A percentile compares a stretch with the other conserved stretches of the same genome.
Evolutionary conservation across 2,113 vertebrate species (phyloP).

Genomic region (Acrocephalus kingi): DNA sequence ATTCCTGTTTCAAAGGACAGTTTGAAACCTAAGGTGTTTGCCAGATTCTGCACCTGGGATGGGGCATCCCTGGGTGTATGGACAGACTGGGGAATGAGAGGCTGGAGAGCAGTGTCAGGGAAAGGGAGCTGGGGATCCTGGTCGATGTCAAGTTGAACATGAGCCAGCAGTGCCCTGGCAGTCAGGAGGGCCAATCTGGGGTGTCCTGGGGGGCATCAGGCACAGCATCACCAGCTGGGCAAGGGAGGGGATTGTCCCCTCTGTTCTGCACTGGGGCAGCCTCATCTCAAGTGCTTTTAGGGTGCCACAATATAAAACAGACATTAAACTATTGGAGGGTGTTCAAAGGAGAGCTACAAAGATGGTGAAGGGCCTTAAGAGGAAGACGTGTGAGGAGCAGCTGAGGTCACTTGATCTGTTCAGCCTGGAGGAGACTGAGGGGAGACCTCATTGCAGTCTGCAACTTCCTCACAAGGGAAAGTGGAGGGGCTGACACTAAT

Average conservation of each 20-base stretch:
- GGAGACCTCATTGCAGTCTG: not conserved
- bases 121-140: not conserved
- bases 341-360: not conserved
- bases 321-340: not conserved
- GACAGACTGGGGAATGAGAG: not conserved
- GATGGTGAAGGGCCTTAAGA: not conserved
- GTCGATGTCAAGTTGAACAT: rapidly evolving
- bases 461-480: not conserved
- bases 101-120: rapidly evolving
- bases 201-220: not conserved
- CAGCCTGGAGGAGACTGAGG: not conserved
- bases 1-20: not conserved
- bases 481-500: not conserved
- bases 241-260: not conserved
- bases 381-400: rapidly evolving
- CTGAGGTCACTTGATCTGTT: not conserved
- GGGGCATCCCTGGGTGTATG: not conserved
- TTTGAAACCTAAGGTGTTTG: not conserved
- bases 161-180: not conserved
- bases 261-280: rapidly evolving
- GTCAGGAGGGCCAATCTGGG: not conserved
- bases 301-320: not conserved
- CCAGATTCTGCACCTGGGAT: not conserved
- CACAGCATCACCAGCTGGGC: rapidly evolving
- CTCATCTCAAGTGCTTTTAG: rapidly evolving